Percentiles rank a stretch among this genome's conserved stretches.
These are phyloP conservation scores for Hirtodrosophila cameraria DNA, from an alignment of 2,888 invertebrate species.

Conservation along the genomic window DNA sequence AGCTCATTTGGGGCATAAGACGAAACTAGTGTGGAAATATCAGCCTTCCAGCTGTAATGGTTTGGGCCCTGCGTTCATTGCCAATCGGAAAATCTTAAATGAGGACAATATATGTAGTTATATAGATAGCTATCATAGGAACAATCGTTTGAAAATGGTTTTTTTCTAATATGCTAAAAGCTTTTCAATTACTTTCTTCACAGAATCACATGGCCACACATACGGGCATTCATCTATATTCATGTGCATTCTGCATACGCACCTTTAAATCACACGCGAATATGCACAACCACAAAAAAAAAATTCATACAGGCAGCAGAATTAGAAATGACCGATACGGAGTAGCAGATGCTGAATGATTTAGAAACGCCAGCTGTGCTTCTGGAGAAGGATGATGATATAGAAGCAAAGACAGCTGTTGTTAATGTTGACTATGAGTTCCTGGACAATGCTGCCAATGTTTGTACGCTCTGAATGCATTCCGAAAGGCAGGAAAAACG, in stretches of 20 bases:
- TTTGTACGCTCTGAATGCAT: slow-evolving; percentile 48
- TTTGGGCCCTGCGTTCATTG: too few relatives aligned
- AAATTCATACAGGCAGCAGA: slow-evolving; percentile 70
- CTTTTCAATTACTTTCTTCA: too few relatives aligned
- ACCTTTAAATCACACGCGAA: slow-evolving; percentile 83
- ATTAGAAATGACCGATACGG: background rate
- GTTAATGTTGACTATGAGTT: slow-evolving; percentile 31
- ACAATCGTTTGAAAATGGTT: too few relatives aligned
- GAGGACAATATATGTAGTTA: too few relatives aligned
- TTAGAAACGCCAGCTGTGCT: slow-evolving; percentile 6
- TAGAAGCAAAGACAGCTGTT: slow-evolving; percentile 23
- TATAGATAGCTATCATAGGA: too few relatives aligned
- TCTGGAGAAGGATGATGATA: slow-evolving; percentile 7
- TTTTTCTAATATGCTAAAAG: too few relatives aligned
- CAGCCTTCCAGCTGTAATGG: too few relatives aligned
- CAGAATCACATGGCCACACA: slow-evolving; percentile 83
- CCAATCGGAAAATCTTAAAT: too few relatives aligned
- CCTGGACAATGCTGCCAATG: slow-evolving; percentile 38
- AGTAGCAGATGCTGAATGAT: background rate
- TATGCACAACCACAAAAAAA: slow-evolving; percentile 83
- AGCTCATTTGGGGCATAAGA: too few relatives aligned
- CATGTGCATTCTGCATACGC: slow-evolving; percentile 81
- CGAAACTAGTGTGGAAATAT: too few relatives aligned
- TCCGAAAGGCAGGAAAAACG: background rate
- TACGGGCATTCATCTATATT: slow-evolving; percentile 82